These are phyloP conservation scores for Alouatta caraya DNA, from an alignment of 2,797 vertebrate species.

Conservation along the genomic window DNA sequence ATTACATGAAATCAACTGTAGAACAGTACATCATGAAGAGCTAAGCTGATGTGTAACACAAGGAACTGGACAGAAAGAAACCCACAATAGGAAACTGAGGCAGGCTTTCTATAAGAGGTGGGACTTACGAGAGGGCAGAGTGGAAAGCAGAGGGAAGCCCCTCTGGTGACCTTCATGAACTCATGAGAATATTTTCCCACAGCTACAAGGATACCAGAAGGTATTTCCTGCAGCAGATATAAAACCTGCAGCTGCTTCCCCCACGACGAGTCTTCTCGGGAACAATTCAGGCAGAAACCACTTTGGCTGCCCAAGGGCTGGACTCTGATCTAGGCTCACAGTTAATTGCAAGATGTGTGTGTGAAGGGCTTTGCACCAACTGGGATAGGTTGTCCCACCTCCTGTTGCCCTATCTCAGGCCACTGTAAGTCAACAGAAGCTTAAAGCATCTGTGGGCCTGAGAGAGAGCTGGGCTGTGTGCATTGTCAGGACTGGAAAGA, in stretches of 20 bases:
- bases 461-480: neutral
- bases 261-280: neutral
- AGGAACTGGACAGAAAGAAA: neutral
- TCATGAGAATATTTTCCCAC: neutral
- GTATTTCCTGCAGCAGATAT: neutral
- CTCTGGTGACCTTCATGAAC: neutral
- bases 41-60: neutral
- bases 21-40: neutral
- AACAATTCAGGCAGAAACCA: neutral
- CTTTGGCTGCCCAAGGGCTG: neutral
- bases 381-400: neutral
- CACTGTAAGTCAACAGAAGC: conserved; percentile 9
- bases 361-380: neutral
- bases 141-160: neutral
- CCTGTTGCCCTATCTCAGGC: neutral
- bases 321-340: conserved; percentile 24
- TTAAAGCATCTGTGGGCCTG: conserved; percentile 20
- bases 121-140: neutral
- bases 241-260: neutral
- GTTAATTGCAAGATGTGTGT: neutral
- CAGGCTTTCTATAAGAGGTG: neutral
- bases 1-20: neutral
- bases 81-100: neutral
- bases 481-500: neutral
- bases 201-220: neutral